Evolutionary conservation across 2,797 vertebrate genomes (phyloP).

Genomic region (Notoglanidium macrostoma): DNA sequence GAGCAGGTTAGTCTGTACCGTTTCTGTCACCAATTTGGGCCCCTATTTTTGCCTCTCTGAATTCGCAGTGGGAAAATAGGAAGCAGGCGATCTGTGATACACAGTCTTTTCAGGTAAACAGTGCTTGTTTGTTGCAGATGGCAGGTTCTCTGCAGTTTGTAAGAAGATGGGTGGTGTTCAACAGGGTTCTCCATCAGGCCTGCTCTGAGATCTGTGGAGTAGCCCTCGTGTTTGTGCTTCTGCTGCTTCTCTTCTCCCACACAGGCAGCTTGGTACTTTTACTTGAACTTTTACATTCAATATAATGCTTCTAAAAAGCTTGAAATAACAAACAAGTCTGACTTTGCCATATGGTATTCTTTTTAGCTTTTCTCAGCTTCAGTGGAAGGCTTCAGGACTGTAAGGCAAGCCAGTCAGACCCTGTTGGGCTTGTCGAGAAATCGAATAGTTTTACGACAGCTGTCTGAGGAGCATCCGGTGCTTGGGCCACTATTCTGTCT

Average conservation of each 20-base stretch:
- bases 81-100: background rate
- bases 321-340: background rate
- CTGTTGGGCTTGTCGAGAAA: slow-evolving; percentile 67
- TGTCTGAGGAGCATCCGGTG: slow-evolving; percentile 66
- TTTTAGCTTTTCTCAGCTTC: slow-evolving; percentile 72
- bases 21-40: background rate
- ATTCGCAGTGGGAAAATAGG: background rate
- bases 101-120: background rate
- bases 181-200: slow-evolving; percentile 69
- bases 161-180: slow-evolving; percentile 74
- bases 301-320: background rate
- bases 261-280: slow-evolving; percentile 70
- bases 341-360: background rate
- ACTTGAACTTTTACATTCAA: background rate
- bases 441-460: slow-evolving; percentile 50
- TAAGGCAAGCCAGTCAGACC: slow-evolving; percentile 54
- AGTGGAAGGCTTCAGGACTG: slow-evolving; percentile 69
- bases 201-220: slow-evolving; percentile 68
- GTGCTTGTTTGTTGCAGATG: slow-evolving; percentile 62
- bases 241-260: slow-evolving; percentile 70
- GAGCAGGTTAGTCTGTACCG: background rate
- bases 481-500: slow-evolving; percentile 71
- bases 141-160: slow-evolving; percentile 74
- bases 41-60: background rate
- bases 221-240: slow-evolving; percentile 63